Base-by-base conservation (phyloP, 2,797 vertebrate species). In the Poecilia velifera region DNA sequence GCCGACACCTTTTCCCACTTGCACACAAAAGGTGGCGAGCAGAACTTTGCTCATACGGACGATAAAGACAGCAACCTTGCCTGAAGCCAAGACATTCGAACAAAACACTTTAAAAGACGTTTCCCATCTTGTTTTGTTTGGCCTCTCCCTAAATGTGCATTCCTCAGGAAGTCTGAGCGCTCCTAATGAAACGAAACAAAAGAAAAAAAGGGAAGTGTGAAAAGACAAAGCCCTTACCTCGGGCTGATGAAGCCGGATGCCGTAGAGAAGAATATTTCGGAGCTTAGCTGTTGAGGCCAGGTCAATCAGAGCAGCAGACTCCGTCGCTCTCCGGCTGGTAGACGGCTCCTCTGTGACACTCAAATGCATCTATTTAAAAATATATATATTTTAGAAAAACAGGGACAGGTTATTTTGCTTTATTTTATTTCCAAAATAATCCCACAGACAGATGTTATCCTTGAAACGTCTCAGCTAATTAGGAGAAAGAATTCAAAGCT, bases 191-290 rank as follows among this genome's bases (percentile, higher is more conserved):
- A 80, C 13, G 9, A 76, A 73, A 53, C 51, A 74, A 85, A 85
- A 49, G 41, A 72, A 73, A 45, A 59, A 80, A 59, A 74, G 76
- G 4, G 80, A 86, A 57, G 72, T 80, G 4, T 1, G 43, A n/a
- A 59, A 45, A 71, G 28, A 71, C 74, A 79, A 83, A 84, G 82
- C 71, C 88, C 94, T 77, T 95, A 99, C 98, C 97, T 97, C 90
- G 64, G 95, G 90, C 87, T 89, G 93, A 62, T 90, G 91, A 57
- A 99, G 90, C 90, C 96, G 92, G 80, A 99, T 92, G 62, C 96
- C 95, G 74, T 95, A 98, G 82, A 98, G 86, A 62, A 98, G 96
- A 93, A 98, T 88, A 85, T 98, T 97, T 80, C 84, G 90, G 79
- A 88, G 94, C 88, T 95, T 95, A 22, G 93, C 86, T 88, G 96